A percentile compares a stretch with the other conserved stretches of the same genome.
These are phyloP conservation scores for Rissa tridactyla DNA, from an alignment of 2,113 vertebrate genomes.

Conservation along the genomic window DNA sequence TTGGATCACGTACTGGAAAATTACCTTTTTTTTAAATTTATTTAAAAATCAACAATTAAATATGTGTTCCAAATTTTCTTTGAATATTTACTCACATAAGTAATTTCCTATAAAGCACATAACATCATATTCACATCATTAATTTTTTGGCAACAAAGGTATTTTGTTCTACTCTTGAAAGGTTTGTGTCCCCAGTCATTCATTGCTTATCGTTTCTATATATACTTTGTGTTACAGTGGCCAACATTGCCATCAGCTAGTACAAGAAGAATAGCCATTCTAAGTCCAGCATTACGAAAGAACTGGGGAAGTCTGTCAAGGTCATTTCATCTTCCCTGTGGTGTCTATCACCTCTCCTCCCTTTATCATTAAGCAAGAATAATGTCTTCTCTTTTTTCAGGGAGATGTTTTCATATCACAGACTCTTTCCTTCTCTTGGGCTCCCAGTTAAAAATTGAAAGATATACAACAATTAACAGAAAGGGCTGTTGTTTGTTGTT, in stretches of 20 bases:
- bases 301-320: not conserved
- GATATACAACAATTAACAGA: not conserved
- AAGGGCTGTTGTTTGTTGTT: not conserved
- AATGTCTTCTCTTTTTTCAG: not conserved
- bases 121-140: not conserved
- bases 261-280: not conserved
- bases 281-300: not conserved
- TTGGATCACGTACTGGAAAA: not conserved
- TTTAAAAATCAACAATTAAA: not conserved
- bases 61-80: not conserved
- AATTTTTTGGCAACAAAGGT: rapidly evolving
- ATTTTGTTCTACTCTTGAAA: not conserved
- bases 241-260: not conserved
- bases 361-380: not conserved
- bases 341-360: not conserved
- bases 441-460: not conserved
- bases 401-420: not conserved
- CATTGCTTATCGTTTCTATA: not conserved
- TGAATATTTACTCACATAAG: not conserved
- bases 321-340: not conserved
- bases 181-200: rapidly evolving
- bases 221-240: not conserved
- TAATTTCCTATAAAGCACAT: not conserved
- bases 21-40: not conserved
- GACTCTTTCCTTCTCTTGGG: not conserved